Evolutionary conservation across 2,113 vertebrate genomes (phyloP).

Genomic region (Podiceps cristatus): DNA sequence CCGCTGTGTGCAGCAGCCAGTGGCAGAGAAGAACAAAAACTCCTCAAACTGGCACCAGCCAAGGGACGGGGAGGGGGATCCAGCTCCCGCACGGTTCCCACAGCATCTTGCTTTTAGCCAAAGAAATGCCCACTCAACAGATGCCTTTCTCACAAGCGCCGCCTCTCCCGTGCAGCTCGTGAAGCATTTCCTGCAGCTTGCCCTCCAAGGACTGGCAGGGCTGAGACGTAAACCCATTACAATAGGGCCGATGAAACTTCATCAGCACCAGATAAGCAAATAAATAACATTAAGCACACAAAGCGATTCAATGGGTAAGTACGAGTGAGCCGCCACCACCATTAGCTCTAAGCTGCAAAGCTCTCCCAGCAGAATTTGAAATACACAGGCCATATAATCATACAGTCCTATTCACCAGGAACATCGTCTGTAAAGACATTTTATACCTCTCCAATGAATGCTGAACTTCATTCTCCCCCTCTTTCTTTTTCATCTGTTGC

Average conservation of each 20-base stretch:
- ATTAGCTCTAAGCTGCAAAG: not conserved
- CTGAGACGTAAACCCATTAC: not conserved
- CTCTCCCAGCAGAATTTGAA: not conserved
- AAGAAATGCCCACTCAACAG: not conserved
- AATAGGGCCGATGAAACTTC: not conserved
- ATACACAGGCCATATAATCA: not conserved
- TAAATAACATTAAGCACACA: not conserved
- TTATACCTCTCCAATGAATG: not conserved
- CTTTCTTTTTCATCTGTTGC: not conserved
- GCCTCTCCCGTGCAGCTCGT: not conserved
- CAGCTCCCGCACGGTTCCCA: not conserved
- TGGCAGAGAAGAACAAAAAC: not conserved
- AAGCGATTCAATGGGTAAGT: not conserved
- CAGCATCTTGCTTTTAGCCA: not conserved
- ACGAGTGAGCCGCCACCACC: not conserved
- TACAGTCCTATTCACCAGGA: not conserved
- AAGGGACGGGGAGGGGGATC: not conserved
- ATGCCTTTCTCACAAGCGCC: not conserved
- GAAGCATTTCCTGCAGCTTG: not conserved
- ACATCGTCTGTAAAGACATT: not conserved
- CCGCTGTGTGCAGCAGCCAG: not conserved
- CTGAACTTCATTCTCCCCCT: not conserved
- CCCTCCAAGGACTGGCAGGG: not conserved
- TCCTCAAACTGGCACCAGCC: not conserved
- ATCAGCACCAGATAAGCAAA: not conserved